phyloP scores from a whole-genome alignment of 2,797 vertebrate genomes.

The Phyllotis vaccarum region DNA sequence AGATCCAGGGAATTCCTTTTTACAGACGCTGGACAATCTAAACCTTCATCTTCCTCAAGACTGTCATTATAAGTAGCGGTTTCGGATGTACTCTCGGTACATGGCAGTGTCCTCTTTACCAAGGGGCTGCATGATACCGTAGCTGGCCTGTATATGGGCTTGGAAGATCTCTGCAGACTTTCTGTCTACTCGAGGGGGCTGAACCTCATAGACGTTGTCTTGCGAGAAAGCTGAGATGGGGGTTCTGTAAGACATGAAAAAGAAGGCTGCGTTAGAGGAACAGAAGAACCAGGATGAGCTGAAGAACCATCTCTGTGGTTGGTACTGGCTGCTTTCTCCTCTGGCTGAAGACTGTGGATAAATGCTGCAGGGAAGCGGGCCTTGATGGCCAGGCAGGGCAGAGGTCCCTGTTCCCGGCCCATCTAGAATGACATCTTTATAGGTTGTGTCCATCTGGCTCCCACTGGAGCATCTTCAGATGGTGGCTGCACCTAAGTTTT shows the following conservation, averaged over 20 bases:
- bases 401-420: not conserved
- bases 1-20: not conserved
- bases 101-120: constrained; percentile 93
- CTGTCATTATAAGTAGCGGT: constrained; percentile 89
- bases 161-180: constrained; percentile 93
- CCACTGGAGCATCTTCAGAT: not conserved
- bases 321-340: not conserved
- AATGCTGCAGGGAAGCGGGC: not conserved
- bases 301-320: not conserved
- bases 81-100: constrained; percentile 92
- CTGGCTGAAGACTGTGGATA: not conserved
- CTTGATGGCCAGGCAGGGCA: not conserved
- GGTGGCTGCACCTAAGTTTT: not conserved
- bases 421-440: accelerated
- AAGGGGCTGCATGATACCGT: constrained; percentile 91
- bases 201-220: constrained; percentile 94
- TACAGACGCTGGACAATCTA: not conserved
- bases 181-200: constrained; percentile 90
- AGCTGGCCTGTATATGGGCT: constrained; percentile 92
- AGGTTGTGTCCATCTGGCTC: not conserved
- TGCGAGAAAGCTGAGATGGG: constrained; percentile 93
- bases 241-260: constrained; percentile 86
- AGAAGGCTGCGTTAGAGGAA: constrained; percentile 28
- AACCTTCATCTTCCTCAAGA: not conserved
- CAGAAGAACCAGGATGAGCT: not conserved